phyloP scores from a whole-genome alignment of 2,113 vertebrate species.

The Marmota flaviventris region DNA sequence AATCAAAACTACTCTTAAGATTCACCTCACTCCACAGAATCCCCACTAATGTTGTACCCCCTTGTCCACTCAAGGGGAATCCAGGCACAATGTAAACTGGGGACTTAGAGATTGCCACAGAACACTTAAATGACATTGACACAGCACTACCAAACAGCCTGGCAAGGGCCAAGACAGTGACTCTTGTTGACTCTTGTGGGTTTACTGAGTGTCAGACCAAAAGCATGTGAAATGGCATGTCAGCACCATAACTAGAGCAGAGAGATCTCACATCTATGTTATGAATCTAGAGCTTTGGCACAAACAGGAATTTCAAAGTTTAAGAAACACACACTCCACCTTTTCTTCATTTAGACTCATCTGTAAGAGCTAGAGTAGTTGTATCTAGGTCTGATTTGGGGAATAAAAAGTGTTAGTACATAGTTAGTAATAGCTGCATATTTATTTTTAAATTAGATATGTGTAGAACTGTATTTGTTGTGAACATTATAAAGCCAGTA shows the following conservation, averaged over 20 bases:
- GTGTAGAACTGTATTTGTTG: background rate
- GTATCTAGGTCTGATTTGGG: background rate
- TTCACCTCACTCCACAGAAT: background rate
- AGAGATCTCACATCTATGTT: constrained; percentile 52
- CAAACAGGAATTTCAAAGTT: constrained; percentile 46
- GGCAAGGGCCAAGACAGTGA: background rate
- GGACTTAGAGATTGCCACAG: background rate
- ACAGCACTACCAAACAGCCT: background rate
- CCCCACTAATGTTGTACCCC: background rate
- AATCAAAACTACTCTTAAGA: no score
- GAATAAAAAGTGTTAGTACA: background rate
- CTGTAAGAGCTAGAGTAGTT: background rate
- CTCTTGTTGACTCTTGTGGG: background rate
- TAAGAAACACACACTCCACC: background rate
- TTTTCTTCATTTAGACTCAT: background rate
- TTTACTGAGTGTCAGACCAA: background rate
- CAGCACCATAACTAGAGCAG: constrained; percentile 42
- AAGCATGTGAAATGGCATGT: background rate
- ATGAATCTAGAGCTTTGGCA: constrained; percentile 56
- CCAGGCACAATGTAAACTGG: background rate
- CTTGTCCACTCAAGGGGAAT: background rate
- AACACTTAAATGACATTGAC: background rate
- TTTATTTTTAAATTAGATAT: constrained; percentile 7
- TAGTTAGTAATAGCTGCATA: background rate
- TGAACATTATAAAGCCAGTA: background rate